phyloP scores from a whole-genome alignment of 2,113 vertebrate species.

The Apteryx mantelli region DNA sequence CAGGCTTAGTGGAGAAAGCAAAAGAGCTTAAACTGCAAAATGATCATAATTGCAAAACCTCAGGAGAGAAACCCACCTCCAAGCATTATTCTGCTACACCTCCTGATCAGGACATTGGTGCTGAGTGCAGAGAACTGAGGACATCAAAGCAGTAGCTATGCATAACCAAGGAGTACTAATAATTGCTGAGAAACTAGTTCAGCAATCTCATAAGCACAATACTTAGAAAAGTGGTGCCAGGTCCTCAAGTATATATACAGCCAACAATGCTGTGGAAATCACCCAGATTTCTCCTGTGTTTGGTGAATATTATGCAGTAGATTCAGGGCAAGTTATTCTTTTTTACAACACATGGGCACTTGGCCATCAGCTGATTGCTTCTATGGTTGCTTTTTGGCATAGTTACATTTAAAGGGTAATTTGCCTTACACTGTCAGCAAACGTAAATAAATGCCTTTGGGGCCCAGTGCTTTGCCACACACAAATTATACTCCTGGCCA shows the following conservation, averaged over 20 bases:
- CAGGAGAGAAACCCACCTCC: neutral
- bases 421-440: neutral
- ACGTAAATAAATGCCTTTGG: neutral
- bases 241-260: neutral
- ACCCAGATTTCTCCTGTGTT: neutral
- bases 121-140: neutral
- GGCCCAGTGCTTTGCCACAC: neutral
- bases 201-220: neutral
- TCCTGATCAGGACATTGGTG: neutral
- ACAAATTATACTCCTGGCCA: neutral
- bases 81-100: neutral
- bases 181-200: neutral
- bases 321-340: neutral
- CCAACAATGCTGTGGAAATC: neutral
- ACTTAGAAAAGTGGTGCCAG: neutral
- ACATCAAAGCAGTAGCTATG: slow-evolving; percentile 36
- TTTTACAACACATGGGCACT: neutral
- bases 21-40: slow-evolving; percentile 21
- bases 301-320: neutral
- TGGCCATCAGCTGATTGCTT: neutral
- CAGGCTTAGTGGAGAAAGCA: neutral
- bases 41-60: slow-evolving; percentile 3
- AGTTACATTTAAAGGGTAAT: neutral
- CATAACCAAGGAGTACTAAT: neutral
- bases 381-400: rapidly evolving